Conservation (phyloP, 2,797 vertebrate species). For the Monodelphis domestica region DNA sequence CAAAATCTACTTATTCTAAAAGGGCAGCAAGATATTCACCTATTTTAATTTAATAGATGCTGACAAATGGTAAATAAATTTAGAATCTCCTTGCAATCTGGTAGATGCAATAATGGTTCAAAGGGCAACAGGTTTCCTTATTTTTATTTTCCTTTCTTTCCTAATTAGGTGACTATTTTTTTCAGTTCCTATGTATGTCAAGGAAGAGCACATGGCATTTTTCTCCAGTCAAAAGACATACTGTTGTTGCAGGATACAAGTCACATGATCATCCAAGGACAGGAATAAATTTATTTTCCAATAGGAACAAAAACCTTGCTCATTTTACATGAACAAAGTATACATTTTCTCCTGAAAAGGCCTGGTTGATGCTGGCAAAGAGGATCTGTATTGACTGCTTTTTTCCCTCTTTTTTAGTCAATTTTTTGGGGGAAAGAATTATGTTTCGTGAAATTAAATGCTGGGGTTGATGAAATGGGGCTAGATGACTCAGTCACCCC, state of each 20-base stretch:
- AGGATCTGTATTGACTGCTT: not conserved
- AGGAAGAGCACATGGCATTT: not conserved
- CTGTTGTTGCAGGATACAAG: not conserved
- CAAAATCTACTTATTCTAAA: not conserved
- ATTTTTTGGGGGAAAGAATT: not conserved
- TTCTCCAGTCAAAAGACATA: not conserved
- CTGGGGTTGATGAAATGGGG: not conserved
- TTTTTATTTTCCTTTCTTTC: constrained; percentile 2
- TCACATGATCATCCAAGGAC: not conserved
- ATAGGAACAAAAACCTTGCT: constrained; percentile 10
- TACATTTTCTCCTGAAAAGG: not conserved
- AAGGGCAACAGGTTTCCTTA: not conserved
- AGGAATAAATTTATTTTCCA: constrained; percentile 16
- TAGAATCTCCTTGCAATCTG: constrained; percentile 8
- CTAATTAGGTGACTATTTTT: not conserved
- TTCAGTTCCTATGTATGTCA: constrained; percentile 1
- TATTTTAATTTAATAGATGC: not conserved
- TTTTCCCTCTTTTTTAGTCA: not conserved
- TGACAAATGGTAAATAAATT: not conserved
- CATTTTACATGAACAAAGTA: not conserved
- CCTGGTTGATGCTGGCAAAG: not conserved
- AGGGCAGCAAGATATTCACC: not conserved
- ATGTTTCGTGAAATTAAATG: constrained; percentile 12
- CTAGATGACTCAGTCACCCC: too few species aligned
- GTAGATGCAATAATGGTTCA: not conserved